Evolutionary conservation across 2,797 vertebrate genomes (phyloP), one percentile per base, ranked within the genome.

Genomic region (Catharus ustulatus): DNA sequence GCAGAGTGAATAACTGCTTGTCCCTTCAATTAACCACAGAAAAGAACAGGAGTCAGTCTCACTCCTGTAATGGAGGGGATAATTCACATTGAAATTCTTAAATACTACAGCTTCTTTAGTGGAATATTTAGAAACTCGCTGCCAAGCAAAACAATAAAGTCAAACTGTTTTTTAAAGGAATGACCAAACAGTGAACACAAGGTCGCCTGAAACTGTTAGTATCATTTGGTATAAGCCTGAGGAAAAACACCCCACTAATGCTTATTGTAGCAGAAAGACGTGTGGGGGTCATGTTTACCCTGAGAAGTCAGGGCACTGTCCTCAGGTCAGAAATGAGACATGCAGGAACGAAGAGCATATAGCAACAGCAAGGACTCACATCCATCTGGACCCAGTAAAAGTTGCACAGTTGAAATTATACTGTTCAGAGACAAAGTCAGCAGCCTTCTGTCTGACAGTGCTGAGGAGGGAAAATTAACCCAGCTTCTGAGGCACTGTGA

Each of bases 221-320:
- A 62, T 71, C 32, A 20, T 49, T 71, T 36, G 15, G 36, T 38
- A 59, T 23, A 66, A 91, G 51, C 58, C 51, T 22, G 42, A 69
- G 40, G 30, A 0, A 4, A 27, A 6, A 64, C 22, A 27, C 0
- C 0, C 6, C 40, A 26, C 66, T 52, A 30, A 21, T 38, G 68
- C 36, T 95, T 87, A 48, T 45, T 69, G 21, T 4, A 87, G 83
- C 26, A 61, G 63, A 76, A 85, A 54, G 54, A 78, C 24, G 3
- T 6, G 15, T 9, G 17, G 29, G 67, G n/a, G 40, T 78, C 74
- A 36, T 6, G 15, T 88, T 74, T 54, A 77, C 42, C 20, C 45
- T 38, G 34, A 63, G 82, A 42, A 72, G 76, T 63, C 73, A 71
- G 45, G 24, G 51, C 61, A 42, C 17, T 51, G 46, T 77, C n/a